phyloP scores from a whole-genome alignment of 1,140 invertebrate genomes.

The Batillaria attramentaria region DNA sequence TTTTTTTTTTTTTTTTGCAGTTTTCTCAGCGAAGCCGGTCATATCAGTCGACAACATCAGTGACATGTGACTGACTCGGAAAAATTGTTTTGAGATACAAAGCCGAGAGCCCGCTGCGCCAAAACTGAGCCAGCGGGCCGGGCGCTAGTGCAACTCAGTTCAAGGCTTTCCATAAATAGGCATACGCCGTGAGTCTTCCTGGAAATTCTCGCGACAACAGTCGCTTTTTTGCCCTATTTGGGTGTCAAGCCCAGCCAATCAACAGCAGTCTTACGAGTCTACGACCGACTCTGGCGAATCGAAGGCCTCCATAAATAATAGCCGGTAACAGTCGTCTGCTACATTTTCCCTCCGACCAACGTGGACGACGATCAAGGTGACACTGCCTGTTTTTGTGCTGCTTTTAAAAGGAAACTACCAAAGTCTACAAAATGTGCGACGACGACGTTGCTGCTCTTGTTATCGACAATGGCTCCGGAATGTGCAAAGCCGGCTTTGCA shows the following conservation, averaged over 20 bases:
- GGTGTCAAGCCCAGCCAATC: background rate
- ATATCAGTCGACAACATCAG: too few relatives aligned
- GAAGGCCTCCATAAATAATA: background rate
- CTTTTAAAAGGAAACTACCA: too few relatives aligned
- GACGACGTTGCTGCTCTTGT: constrained; percentile 86
- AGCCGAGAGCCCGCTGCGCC: too few relatives aligned
- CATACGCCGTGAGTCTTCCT: background rate
- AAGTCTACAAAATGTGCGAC: too few relatives aligned
- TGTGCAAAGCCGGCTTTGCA: constrained; percentile 89
- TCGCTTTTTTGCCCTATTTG: constrained; percentile 19
- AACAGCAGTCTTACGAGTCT: background rate
- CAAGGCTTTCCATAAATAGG: constrained; percentile 19
- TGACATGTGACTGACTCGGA: too few relatives aligned
- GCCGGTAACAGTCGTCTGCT: constrained; percentile 22
- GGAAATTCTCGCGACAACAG: background rate
- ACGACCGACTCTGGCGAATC: background rate
- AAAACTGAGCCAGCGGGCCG: too few relatives aligned
- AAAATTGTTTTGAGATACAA: too few relatives aligned
- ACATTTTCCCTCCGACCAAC: constrained; percentile 13
- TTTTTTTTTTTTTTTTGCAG: too few relatives aligned
- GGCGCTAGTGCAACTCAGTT: too few relatives aligned
- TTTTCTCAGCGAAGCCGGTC: too few relatives aligned
- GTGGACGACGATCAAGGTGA: background rate
- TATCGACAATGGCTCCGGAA: constrained; percentile 76
- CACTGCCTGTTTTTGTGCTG: too few relatives aligned